These are phyloP conservation scores for Pyrrhia umbra DNA, from an alignment of 2,888 invertebrate genomes.

Conservation along the genomic window DNA sequence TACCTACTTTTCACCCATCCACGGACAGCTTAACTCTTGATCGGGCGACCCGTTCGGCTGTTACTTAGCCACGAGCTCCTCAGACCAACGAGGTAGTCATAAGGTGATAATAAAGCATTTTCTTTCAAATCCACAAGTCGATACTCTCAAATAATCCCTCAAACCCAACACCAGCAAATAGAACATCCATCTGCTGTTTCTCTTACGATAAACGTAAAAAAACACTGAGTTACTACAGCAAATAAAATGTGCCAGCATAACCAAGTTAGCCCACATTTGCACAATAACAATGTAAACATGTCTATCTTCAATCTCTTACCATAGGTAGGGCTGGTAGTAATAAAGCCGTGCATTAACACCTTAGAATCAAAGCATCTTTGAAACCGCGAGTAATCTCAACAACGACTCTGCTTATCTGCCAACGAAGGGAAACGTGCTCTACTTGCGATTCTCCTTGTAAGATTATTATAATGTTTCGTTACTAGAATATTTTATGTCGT, in stretches of 20 bases:
- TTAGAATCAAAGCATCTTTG: slow-evolving; percentile 82
- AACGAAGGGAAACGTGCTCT: slow-evolving; percentile 69
- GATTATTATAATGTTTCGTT: neutral
- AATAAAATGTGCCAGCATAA: neutral
- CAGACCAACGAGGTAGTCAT: no score
- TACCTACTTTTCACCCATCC: no score
- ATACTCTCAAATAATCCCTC: no score
- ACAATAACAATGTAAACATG: slow-evolving; percentile 18
- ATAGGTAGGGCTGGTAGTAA: slow-evolving; percentile 58
- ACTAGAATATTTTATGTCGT: neutral
- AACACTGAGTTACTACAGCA: no score
- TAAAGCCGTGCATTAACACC: slow-evolving; percentile 82
- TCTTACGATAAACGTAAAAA: no score
- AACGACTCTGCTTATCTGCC: slow-evolving; percentile 55
- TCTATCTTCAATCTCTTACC: slow-evolving; percentile 45
- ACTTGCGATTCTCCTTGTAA: slow-evolving; percentile 49
- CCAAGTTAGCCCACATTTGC: neutral
- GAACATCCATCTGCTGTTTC: no score
- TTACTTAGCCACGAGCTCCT: no score
- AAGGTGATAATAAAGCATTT: no score
- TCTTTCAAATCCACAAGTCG: no score
- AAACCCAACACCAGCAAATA: no score
- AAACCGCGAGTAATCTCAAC: slow-evolving; percentile 78
- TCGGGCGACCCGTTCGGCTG: no score
- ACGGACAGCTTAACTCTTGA: no score